Evolutionary conservation across 2,888 invertebrate species (phyloP).

Genomic region (Nesidiocoris tenuis): DNA sequence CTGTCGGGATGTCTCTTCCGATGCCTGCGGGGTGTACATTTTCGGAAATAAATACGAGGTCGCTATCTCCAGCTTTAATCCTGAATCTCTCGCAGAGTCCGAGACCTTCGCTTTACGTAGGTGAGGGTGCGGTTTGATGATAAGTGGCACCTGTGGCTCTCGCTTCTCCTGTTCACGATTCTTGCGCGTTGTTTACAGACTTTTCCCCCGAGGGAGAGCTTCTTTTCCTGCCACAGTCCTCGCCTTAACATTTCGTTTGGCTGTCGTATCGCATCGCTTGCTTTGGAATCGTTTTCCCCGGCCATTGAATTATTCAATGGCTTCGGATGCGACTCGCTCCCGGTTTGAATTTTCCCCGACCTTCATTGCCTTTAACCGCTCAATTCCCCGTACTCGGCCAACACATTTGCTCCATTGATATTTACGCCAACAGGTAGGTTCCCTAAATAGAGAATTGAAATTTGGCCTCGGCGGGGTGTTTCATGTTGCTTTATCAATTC

Average conservation of each 20-base stretch:
- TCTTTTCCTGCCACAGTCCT: background rate
- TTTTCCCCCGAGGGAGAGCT: background rate
- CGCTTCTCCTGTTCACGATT: background rate
- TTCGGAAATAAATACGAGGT: too few relatives aligned
- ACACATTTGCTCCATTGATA: too few relatives aligned
- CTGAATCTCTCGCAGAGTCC: background rate
- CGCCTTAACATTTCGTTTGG: background rate
- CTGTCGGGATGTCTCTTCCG: too few relatives aligned
- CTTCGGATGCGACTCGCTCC: background rate
- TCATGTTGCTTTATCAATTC: too few relatives aligned
- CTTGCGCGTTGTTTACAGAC: background rate
- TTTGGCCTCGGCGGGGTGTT: too few relatives aligned
- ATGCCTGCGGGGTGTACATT: too few relatives aligned
- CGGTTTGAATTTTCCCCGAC: background rate
- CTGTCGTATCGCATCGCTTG: background rate
- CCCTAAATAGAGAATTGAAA: too few relatives aligned
- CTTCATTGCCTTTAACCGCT: background rate
- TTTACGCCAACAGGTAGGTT: too few relatives aligned
- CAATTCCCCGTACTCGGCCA: too few relatives aligned
- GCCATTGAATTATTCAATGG: constrained; percentile 22
- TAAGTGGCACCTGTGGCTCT: background rate
- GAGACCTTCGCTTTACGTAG: background rate
- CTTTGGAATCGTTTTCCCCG: constrained; percentile 13
- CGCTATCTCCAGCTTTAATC: too few relatives aligned
- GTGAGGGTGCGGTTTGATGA: background rate